Percentiles rank a stretch among this genome's conserved stretches.
phyloP scores from a whole-genome alignment of 2,797 vertebrate species.

The Coreius guichenoti region DNA sequence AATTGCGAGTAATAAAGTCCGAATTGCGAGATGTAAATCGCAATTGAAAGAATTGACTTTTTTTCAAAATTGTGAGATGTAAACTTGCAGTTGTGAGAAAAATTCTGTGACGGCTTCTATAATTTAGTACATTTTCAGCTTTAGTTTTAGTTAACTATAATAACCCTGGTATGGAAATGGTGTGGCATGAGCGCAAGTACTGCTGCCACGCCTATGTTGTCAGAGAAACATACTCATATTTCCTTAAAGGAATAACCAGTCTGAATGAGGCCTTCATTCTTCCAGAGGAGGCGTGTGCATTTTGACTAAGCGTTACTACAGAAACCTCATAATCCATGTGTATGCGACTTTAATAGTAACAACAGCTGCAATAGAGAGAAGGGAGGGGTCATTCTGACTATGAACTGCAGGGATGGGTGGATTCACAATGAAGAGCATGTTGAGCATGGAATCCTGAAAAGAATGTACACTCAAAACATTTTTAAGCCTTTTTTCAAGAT shows the following conservation, averaged over 20 bases:
- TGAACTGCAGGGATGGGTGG: neutral
- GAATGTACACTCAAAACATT: too few relatives aligned
- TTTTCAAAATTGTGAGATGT: too few relatives aligned
- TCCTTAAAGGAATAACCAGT: neutral
- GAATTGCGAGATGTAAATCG: neutral
- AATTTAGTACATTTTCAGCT: neutral
- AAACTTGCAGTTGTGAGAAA: neutral
- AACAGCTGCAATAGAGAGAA: constrained; percentile 45
- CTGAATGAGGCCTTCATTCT: neutral
- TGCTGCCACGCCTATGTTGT: neutral
- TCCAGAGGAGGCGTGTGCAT: neutral
- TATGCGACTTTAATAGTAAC: constrained; percentile 13
- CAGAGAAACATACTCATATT: neutral
- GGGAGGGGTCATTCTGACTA: constrained; percentile 47
- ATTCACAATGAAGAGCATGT: constrained; percentile 56
- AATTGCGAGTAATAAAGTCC: neutral
- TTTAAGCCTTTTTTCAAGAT: too few relatives aligned
- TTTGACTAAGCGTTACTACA: constrained; percentile 1
- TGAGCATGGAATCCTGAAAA: neutral
- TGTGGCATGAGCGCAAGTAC: neutral
- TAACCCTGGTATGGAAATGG: neutral
- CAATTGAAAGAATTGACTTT: too few relatives aligned
- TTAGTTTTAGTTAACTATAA: neutral
- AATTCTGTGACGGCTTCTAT: too few relatives aligned
- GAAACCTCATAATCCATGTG: constrained; percentile 8